A percentile compares a stretch with the other conserved stretches of the same genome.
Evolutionary conservation across 2,113 vertebrate genomes (phyloP).

Genomic region (Eulemur rufifrons): DNA sequence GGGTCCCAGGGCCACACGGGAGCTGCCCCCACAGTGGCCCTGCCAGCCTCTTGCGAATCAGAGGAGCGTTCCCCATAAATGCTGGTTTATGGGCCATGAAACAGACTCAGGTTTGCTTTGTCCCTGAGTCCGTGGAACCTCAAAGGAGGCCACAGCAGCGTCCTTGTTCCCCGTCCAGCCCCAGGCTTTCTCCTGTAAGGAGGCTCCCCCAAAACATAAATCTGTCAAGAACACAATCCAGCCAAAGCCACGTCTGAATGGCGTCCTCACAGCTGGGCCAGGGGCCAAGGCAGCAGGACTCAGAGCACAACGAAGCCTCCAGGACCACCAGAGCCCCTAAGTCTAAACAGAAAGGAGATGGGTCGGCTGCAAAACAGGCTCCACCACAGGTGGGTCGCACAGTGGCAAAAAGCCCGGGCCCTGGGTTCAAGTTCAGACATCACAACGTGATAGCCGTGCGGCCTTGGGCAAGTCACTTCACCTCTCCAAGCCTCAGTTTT

Average conservation of each 20-base stretch:
- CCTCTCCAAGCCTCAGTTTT: neutral
- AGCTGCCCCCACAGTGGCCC: neutral
- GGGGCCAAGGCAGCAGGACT: neutral
- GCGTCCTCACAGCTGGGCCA: neutral
- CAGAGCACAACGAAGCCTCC: neutral
- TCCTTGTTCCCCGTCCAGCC: neutral
- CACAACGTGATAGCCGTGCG: neutral
- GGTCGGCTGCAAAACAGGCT: neutral
- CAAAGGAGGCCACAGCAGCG: neutral
- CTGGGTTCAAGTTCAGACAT: neutral
- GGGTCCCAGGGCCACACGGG: neutral
- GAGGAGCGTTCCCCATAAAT: neutral
- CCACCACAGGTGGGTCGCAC: neutral
- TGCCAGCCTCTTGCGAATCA: neutral
- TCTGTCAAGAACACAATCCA: neutral
- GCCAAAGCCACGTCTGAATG: neutral
- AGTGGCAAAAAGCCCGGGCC: neutral
- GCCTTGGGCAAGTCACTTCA: neutral
- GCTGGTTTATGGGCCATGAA: neutral
- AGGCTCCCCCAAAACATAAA: neutral
- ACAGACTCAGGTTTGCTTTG: neutral
- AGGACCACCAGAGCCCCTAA: neutral
- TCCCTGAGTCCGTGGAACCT: neutral
- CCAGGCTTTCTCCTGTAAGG: neutral
- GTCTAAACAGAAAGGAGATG: neutral